A percentile compares a stretch with the other conserved stretches of the same genome.
These are phyloP conservation scores for Timema podura DNA, from an alignment of 2,888 invertebrate genomes.

Conservation along the genomic window DNA sequence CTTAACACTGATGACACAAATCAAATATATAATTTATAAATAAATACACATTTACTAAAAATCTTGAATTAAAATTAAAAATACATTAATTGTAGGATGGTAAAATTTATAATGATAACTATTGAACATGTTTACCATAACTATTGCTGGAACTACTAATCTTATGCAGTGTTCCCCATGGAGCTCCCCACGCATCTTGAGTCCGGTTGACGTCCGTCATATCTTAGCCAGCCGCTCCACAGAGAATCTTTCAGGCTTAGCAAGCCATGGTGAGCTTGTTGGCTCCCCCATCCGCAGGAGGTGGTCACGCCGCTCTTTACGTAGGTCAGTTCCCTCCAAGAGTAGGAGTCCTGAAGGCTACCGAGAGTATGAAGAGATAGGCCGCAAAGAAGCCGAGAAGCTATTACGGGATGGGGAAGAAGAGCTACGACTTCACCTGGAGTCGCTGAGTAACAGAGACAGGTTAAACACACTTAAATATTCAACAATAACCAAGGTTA, in stretches of 20 bases:
- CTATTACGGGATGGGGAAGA: conserved; percentile 40
- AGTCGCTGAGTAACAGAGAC: conserved; percentile 38
- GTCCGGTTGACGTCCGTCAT: conserved; percentile 47
- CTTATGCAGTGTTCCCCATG: conserved; percentile 46
- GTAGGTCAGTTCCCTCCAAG: conserved; percentile 30
- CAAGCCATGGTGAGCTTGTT: conserved; percentile 35
- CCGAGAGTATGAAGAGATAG: conserved; percentile 29
- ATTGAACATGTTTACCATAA: too few species aligned
- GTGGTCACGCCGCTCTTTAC: conserved; percentile 41
- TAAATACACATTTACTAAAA: too few species aligned
- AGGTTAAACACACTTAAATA: conserved; percentile 31
- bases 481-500: too few species aligned
- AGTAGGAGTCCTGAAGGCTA: conserved; percentile 26
- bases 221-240: conserved; percentile 46
- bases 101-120: too few species aligned
- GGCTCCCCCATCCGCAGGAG: conserved; percentile 43
- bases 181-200: conserved; percentile 48
- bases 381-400: conserved; percentile 37
- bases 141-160: too few species aligned
- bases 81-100: neutral
- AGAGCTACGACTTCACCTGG: conserved; percentile 40
- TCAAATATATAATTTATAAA: too few species aligned
- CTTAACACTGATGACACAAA: too few species aligned
- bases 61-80: neutral
- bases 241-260: conserved; percentile 43